Conservation (phyloP, 2,888 invertebrate genomes). For the Acleris literana region DNA sequence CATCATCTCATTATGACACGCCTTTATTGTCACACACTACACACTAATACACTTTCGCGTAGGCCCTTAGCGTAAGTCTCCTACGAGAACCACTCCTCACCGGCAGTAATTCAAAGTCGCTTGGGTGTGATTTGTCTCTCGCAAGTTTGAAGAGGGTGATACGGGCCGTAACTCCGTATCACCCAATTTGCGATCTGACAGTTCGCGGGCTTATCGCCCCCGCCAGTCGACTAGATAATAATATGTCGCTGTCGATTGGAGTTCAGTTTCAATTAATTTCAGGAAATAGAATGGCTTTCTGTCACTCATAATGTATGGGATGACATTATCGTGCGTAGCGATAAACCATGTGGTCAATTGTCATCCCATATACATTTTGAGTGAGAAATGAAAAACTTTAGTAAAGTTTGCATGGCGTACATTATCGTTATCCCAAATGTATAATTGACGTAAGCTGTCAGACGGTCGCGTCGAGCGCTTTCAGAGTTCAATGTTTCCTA, state of each 20-base stretch:
- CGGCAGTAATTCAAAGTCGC: slow-evolving; percentile 11
- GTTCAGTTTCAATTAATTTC: slow-evolving; percentile 12
- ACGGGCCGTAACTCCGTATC: slow-evolving; percentile 20
- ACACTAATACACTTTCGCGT: background rate
- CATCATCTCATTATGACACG: background rate
- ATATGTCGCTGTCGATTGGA: background rate
- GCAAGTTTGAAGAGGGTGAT: slow-evolving; percentile 29
- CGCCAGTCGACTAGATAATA: background rate
- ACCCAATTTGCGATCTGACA: slow-evolving; percentile 37
- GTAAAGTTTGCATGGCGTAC: too few relatives aligned
- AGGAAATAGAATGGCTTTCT: too few relatives aligned
- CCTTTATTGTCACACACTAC: background rate
- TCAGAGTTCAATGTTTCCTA: too few relatives aligned
- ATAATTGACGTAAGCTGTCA: too few relatives aligned
- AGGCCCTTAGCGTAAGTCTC: background rate
- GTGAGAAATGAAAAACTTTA: too few relatives aligned
- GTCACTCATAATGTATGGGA: too few relatives aligned
- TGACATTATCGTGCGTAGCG: too few relatives aligned
- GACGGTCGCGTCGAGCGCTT: too few relatives aligned
- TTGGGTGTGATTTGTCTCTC: slow-evolving; percentile 37
- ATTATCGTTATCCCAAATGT: too few relatives aligned
- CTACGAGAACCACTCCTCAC: background rate
- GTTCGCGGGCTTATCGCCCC: slow-evolving; percentile 26
- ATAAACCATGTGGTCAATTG: too few relatives aligned
- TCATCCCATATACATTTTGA: too few relatives aligned